Conservation (phyloP, 2,888 invertebrate genomes). For the Aphidoletes aphidimyza region DNA sequence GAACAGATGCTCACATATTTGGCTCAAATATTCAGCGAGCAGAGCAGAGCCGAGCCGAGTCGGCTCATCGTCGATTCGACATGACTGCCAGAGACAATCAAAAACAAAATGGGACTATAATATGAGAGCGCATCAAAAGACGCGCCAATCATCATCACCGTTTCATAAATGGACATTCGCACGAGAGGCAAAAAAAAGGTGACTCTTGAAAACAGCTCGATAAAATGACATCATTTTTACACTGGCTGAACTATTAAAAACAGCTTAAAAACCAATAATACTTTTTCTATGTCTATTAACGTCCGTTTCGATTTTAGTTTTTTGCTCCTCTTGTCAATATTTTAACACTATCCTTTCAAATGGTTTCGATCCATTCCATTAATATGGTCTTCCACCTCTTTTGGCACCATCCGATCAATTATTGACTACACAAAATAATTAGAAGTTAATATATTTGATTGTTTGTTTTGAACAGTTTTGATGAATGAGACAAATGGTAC, state of each 20-base stretch:
- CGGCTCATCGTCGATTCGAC: too few species aligned
- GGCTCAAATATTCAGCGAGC: background rate
- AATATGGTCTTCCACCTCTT: slow-evolving; percentile 1
- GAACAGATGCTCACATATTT: slow-evolving; percentile 29
- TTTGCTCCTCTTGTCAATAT: background rate
- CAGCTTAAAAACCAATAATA: slow-evolving; percentile 51
- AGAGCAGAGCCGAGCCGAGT: too few species aligned
- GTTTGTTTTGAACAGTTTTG: background rate
- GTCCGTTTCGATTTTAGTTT: background rate
- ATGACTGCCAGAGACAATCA: background rate
- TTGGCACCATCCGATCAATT: slow-evolving; percentile 35
- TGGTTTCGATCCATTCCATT: background rate
- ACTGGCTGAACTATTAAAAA: slow-evolving; percentile 17
- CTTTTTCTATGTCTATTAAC: background rate
- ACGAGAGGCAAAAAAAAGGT: background rate
- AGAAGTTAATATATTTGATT: background rate
- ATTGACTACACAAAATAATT: background rate
- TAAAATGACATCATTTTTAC: slow-evolving; percentile 43
- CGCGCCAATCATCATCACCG: slow-evolving; percentile 17
- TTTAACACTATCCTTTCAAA: background rate
- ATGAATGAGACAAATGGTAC: slow-evolving; percentile 22
- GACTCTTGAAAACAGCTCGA: background rate
- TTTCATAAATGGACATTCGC: background rate
- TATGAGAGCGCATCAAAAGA: slow-evolving; percentile 41
- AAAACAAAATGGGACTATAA: slow-evolving; percentile 28